phyloP scores from a whole-genome alignment of 2,113 vertebrate species.

The Microcebus lehilahytsara region DNA sequence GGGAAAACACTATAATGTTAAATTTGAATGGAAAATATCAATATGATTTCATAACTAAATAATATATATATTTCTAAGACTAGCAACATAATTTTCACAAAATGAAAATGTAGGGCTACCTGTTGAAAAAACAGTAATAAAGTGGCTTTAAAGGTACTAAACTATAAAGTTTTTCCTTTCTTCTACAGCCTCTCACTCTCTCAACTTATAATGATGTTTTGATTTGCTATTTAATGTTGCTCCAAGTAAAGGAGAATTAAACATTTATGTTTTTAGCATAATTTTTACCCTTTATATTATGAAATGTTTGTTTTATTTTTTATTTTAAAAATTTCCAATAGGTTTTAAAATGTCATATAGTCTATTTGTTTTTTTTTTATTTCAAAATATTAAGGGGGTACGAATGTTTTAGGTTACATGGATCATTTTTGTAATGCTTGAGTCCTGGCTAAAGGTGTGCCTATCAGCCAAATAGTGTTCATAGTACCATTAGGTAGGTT shows the following conservation, averaged over 20 bases:
- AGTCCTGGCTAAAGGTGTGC: no score
- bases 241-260: not conserved
- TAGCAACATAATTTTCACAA: not conserved
- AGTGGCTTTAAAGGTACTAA: not conserved
- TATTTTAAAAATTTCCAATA: no score
- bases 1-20: not conserved
- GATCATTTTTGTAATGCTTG: no score
- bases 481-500: no score
- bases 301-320: not conserved
- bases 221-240: not conserved
- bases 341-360: no score
- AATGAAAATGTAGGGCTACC: not conserved
- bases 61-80: not conserved
- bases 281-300: constrained; percentile 27
- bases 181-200: not conserved
- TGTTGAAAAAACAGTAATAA: not conserved
- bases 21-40: constrained; percentile 29
- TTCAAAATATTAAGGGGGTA: no score
- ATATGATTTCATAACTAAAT: not conserved
- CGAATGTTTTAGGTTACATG: no score
- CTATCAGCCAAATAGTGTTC: no score
- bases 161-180: not conserved
- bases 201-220: not conserved
- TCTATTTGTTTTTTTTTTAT: no score
- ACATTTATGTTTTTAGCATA: not conserved